Conservation (phyloP, 2,888 invertebrate species). For the Pandemis cinnamomeana region DNA sequence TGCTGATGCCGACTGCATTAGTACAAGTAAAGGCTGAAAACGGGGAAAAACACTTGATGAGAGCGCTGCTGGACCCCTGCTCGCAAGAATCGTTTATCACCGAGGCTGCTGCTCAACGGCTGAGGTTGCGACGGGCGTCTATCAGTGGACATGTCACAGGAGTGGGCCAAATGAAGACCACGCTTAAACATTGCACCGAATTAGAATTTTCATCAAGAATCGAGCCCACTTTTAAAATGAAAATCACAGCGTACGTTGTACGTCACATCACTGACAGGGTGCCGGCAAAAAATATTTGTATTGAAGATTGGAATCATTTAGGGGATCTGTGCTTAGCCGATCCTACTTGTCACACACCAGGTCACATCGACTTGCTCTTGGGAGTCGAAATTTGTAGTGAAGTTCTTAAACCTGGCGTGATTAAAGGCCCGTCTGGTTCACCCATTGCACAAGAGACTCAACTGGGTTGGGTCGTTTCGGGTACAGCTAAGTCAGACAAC, state of each 20-base stretch:
- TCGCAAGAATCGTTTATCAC: too few species aligned
- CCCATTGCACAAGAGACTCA: not conserved
- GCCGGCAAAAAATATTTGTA: not conserved
- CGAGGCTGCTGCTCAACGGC: too few species aligned
- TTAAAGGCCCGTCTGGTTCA: not conserved
- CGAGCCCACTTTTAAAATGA: not conserved
- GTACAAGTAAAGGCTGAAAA: too few species aligned
- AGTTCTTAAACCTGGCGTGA: conserved; percentile 8
- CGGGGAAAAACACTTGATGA: too few species aligned
- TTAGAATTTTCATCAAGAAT: too few species aligned
- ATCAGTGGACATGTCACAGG: too few species aligned
- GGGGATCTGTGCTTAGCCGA: not conserved
- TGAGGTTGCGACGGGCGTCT: too few species aligned
- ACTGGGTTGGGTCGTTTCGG: not conserved
- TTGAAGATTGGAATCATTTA: not conserved
- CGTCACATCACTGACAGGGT: not conserved
- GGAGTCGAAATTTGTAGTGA: conserved; percentile 2
- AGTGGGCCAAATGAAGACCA: too few species aligned
- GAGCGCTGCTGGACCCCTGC: too few species aligned
- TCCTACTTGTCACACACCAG: conserved; percentile 4
- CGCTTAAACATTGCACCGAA: too few species aligned
- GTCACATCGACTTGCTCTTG: conserved; percentile 1
- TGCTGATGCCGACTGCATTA: too few species aligned
- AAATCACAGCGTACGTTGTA: not conserved
- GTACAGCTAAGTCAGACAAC: not conserved